These are phyloP conservation scores for Eupithecia dodoneata DNA, from an alignment of 2,888 invertebrate species.

Conservation along the genomic window DNA sequence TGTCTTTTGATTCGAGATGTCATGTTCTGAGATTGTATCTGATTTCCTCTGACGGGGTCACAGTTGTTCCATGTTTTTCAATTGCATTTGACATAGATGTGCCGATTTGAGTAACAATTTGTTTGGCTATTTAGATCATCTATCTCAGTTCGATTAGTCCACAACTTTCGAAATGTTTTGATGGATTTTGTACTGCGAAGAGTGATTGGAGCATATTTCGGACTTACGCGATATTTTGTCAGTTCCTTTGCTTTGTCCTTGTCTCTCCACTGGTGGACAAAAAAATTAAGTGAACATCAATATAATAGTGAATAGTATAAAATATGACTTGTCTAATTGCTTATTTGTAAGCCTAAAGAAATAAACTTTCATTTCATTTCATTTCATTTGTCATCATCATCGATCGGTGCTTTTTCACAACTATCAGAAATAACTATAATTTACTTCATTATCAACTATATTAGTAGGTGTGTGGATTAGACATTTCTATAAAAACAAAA, in stretches of 20 bases:
- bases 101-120: constrained; percentile 53
- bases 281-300: too few relatives aligned
- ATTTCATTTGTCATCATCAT: background rate
- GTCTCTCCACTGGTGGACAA: too few relatives aligned
- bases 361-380: too few relatives aligned
- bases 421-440: background rate
- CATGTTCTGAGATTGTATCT: constrained; percentile 78
- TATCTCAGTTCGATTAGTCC: constrained; percentile 60
- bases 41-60: constrained; percentile 79
- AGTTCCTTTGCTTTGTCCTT: background rate
- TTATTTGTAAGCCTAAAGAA: too few relatives aligned
- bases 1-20: constrained; percentile 80
- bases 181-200: constrained; percentile 46
- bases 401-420: background rate
- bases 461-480: background rate
- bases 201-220: constrained; percentile 10
- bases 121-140: constrained; percentile 65
- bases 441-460: background rate
- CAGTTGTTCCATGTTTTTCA: constrained; percentile 72
- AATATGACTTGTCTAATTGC: too few relatives aligned
- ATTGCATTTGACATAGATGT: constrained; percentile 77
- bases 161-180: constrained; percentile 57
- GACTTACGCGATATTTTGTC: background rate
- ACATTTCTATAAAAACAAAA: background rate
- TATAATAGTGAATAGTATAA: too few relatives aligned